These are phyloP conservation scores for Hybognathus amarus DNA, from an alignment of 2,797 vertebrate species.

Conservation along the genomic window DNA sequence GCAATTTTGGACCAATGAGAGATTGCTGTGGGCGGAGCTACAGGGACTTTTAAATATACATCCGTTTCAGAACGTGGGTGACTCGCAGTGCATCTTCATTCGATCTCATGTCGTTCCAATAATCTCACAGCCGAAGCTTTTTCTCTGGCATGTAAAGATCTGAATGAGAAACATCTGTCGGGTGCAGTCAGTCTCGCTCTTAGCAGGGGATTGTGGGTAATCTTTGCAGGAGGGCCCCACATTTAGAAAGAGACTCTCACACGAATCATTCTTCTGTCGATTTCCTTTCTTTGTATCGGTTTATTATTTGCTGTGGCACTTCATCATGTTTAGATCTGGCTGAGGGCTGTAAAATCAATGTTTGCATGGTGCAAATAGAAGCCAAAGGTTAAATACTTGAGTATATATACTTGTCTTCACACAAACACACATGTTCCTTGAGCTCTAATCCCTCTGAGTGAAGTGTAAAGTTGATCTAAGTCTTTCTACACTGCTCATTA, in stretches of 20 bases:
- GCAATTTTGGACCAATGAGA: slow-evolving; percentile 3
- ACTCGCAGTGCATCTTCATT: neutral
- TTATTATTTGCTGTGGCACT: neutral
- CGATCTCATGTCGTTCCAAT: slow-evolving; percentile 41
- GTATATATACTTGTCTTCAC: neutral
- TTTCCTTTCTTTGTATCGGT: neutral
- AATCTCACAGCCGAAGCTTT: slow-evolving; percentile 66
- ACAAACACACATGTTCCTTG: slow-evolving; percentile 55
- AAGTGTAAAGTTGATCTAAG: slow-evolving; percentile 79
- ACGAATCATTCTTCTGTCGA: neutral
- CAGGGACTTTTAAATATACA: neutral
- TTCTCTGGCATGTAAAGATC: slow-evolving; percentile 66
- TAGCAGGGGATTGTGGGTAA: slow-evolving; percentile 39
- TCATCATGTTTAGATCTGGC: neutral
- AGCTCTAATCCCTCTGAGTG: slow-evolving; percentile 68
- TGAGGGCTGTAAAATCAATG: neutral
- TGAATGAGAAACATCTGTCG: slow-evolving; percentile 69
- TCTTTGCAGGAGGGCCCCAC: slow-evolving; percentile 48
- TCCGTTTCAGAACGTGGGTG: neutral
- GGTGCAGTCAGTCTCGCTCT: slow-evolving; percentile 39
- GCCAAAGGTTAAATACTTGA: neutral
- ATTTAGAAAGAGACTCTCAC: slow-evolving; percentile 35
- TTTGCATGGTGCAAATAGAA: neutral
- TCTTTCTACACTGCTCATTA: slow-evolving; percentile 70
- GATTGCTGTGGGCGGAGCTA: neutral